These are phyloP conservation scores for Spisula subtruncata DNA, from an alignment of 2,888 invertebrate species.

Conservation along the genomic window DNA sequence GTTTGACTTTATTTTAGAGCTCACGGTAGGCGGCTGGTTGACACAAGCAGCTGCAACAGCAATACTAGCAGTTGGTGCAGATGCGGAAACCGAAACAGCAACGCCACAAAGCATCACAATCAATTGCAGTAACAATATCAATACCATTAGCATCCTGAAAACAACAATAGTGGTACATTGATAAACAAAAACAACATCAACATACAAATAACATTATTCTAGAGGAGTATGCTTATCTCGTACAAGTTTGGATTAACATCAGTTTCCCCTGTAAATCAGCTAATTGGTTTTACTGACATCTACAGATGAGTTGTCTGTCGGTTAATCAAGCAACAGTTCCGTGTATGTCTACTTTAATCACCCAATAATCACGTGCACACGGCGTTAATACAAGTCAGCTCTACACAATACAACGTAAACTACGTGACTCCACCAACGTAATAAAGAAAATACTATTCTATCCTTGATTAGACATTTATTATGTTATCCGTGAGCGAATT, in stretches of 20 bases:
- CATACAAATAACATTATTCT: not conserved
- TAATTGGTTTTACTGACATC: slow-evolving; percentile 46
- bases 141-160: too few relatives aligned
- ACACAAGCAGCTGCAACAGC: too few relatives aligned
- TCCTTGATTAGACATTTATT: not conserved
- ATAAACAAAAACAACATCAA: too few relatives aligned
- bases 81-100: too few relatives aligned
- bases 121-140: too few relatives aligned
- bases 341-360: slow-evolving; percentile 9
- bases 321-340: slow-evolving; percentile 41
- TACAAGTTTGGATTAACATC: not conserved
- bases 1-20: too few relatives aligned
- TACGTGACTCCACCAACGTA: not conserved
- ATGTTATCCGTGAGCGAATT: not conserved
- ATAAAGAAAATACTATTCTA: not conserved
- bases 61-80: too few relatives aligned
- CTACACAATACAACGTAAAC: not conserved
- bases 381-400: not conserved
- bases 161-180: too few relatives aligned
- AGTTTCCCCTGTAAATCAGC: slow-evolving; percentile 10
- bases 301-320: slow-evolving; percentile 30
- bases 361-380: not conserved
- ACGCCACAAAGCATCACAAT: too few relatives aligned
- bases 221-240: not conserved
- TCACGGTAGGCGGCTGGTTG: too few relatives aligned